Conservation (phyloP, 2,888 invertebrate species). For the Drosophila lacicola region DNA sequence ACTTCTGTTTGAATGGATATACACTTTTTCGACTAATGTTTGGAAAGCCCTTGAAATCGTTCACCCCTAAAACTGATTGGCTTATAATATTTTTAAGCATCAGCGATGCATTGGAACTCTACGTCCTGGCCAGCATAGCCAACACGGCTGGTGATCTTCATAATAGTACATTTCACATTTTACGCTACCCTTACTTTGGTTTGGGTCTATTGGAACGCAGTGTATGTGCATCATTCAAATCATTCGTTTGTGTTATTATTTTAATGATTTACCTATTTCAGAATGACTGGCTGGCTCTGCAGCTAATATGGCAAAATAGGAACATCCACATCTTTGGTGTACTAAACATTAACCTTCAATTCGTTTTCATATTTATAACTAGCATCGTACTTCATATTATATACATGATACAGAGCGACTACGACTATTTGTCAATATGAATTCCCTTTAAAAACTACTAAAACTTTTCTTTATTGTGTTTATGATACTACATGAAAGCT, state of each 20-base stretch:
- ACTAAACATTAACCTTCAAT: constrained; percentile 17
- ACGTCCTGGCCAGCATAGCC: neutral
- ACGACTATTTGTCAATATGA: constrained; percentile 1
- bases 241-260: neutral
- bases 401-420: constrained; percentile 46
- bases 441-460: neutral
- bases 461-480: no score
- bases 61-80: neutral
- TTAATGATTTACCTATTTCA: constrained; percentile 1
- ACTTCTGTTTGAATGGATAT: neutral
- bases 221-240: constrained; percentile 10
- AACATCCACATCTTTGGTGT: constrained; percentile 17
- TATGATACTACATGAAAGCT: no score
- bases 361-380: constrained; percentile 15
- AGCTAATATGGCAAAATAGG: constrained; percentile 32
- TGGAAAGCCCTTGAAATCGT: neutral
- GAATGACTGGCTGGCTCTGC: constrained; percentile 42
- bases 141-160: neutral
- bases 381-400: constrained; percentile 35
- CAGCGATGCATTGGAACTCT: constrained; percentile 3
- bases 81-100: neutral
- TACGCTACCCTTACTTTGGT: constrained; percentile 8
- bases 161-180: neutral
- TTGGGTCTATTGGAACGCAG: constrained; percentile 17
- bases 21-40: neutral